phyloP scores from a whole-genome alignment of 2,888 invertebrate genomes.

The Drosophila borborema region DNA sequence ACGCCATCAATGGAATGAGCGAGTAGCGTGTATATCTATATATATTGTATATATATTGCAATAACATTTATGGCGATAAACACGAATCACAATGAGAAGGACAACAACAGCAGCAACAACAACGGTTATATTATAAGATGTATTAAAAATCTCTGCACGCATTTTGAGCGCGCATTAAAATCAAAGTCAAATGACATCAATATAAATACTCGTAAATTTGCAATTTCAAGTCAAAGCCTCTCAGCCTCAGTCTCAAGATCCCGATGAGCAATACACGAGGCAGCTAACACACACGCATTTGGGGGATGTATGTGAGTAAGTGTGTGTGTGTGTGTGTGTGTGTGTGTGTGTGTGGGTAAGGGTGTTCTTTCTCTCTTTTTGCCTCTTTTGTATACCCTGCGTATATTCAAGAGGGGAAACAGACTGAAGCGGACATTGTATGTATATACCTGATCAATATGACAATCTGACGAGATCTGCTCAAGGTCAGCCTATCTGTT shows the following conservation, averaged over 20 bases:
- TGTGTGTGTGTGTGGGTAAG: neutral
- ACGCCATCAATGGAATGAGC: neutral
- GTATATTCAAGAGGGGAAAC: neutral
- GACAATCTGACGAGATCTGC: neutral
- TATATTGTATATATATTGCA: constrained; percentile 3
- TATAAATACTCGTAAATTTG: constrained; percentile 82
- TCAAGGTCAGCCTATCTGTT: neutral
- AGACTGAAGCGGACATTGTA: neutral
- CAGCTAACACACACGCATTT: constrained; percentile 55
- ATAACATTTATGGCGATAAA: constrained; percentile 10
- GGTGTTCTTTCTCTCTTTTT: neutral
- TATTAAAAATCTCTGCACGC: constrained; percentile 80
- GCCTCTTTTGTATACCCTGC: constrained; percentile 3
- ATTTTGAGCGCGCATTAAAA: constrained; percentile 79
- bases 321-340: neutral
- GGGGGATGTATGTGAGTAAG: neutral
- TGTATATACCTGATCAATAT: neutral
- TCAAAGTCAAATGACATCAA: constrained; percentile 82
- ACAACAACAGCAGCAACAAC: constrained; percentile 1
- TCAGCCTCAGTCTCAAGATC: constrained; percentile 45
- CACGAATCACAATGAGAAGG: constrained; percentile 24
- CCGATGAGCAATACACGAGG: constrained; percentile 46
- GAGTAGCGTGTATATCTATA: neutral
- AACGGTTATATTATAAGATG: constrained; percentile 41
- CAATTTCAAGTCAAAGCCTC: constrained; percentile 65